A percentile compares a stretch with the other conserved stretches of the same genome.
Evolutionary conservation across 1,140 invertebrate species (phyloP).

Genomic region (Formica exsecta): DNA sequence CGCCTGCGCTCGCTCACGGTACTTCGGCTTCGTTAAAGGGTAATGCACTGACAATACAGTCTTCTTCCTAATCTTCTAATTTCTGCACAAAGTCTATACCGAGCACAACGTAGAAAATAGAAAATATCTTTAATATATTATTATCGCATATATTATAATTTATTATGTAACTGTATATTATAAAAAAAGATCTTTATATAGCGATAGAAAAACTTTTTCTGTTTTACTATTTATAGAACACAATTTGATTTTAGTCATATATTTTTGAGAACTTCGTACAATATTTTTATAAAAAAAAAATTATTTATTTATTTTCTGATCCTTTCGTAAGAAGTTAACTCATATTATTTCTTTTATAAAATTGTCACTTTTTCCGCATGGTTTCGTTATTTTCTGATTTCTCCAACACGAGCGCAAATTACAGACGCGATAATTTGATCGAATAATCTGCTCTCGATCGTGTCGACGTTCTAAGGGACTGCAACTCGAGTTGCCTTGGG

Average conservation of each 20-base stretch:
- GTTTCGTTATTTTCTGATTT: slow-evolving; percentile 25
- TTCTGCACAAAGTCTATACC: slow-evolving; percentile 13
- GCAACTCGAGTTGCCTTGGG: slow-evolving; percentile 63
- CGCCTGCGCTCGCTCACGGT: slow-evolving; percentile 43
- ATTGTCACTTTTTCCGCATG: background rate
- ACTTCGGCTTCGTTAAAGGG: slow-evolving; percentile 62
- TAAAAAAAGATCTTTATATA: too few relatives aligned
- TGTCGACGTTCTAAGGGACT: slow-evolving; percentile 54
- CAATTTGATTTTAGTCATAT: background rate
- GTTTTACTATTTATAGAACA: too few relatives aligned
- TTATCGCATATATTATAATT: too few relatives aligned
- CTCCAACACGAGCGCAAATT: background rate
- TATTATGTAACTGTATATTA: too few relatives aligned
- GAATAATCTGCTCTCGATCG: slow-evolving; percentile 71
- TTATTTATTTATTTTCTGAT: background rate
- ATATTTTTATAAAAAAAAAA: background rate
- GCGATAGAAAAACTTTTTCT: too few relatives aligned
- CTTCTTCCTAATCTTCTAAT: slow-evolving; percentile 57
- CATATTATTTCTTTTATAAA: background rate
- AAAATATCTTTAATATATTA: background rate
- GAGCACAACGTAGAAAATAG: background rate
- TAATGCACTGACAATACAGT: slow-evolving; percentile 52
- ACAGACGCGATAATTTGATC: slow-evolving; percentile 56
- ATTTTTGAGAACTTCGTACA: background rate
- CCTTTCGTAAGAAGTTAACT: background rate